Evolutionary conservation across 2,797 vertebrate genomes (phyloP).

Genomic region (Hippopotamyrus pictus): DNA sequence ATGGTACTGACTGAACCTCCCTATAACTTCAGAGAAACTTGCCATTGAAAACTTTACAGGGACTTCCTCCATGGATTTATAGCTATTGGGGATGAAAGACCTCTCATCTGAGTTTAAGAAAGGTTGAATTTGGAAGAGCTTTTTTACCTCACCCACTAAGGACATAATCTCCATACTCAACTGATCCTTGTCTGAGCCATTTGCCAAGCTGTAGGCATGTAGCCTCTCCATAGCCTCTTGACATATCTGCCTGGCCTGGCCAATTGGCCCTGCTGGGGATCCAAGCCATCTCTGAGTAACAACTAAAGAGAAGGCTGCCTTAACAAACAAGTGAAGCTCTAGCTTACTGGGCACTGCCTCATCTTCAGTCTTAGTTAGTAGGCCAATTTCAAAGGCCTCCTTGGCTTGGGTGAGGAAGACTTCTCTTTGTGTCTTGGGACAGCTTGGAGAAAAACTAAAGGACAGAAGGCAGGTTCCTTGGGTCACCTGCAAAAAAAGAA

Average conservation of each 20-base stretch:
- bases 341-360: slow-evolving; percentile 71
- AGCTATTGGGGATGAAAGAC: slow-evolving; percentile 78
- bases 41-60: slow-evolving; percentile 42
- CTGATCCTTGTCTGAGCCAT: slow-evolving; percentile 50
- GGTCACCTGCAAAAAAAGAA: slow-evolving; percentile 52
- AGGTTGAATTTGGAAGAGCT: slow-evolving; percentile 53
- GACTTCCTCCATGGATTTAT: slow-evolving; percentile 47
- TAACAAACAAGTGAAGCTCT: slow-evolving; percentile 84
- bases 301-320: slow-evolving; percentile 76
- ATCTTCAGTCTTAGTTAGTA: slow-evolving; percentile 57
- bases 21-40: slow-evolving; percentile 65
- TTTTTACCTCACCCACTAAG: slow-evolving; percentile 58
- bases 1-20: slow-evolving; percentile 72
- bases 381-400: slow-evolving; percentile 64
- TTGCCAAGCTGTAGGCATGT: slow-evolving; percentile 54
- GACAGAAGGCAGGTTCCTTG: slow-evolving; percentile 65
- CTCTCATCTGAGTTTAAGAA: slow-evolving; percentile 64
- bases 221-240: slow-evolving; percentile 64
- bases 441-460: slow-evolving; percentile 55
- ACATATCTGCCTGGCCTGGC: slow-evolving; percentile 50
- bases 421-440: slow-evolving; percentile 39
- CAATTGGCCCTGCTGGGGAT: slow-evolving; percentile 37
- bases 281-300: slow-evolving; percentile 64
- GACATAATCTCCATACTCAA: slow-evolving; percentile 70
- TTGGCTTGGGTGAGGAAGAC: slow-evolving; percentile 56